A percentile compares a stretch with the other conserved stretches of the same genome.
Evolutionary conservation across 2,888 invertebrate species (phyloP).

Genomic region (Hyposoter dolosus): DNA sequence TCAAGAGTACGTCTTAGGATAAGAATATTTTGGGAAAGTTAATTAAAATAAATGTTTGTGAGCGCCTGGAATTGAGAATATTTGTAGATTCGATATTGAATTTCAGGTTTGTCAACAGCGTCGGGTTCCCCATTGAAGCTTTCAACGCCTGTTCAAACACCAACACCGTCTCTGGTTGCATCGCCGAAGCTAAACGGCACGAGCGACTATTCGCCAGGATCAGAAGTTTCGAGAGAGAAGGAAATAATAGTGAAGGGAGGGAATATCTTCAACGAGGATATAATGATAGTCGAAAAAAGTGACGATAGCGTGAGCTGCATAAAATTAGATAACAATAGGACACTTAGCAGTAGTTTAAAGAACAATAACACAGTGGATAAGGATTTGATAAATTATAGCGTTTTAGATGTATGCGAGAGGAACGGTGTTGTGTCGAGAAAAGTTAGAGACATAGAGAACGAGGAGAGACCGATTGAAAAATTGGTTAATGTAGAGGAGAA

Average conservation of each 20-base stretch:
- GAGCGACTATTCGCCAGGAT: slow-evolving; percentile 64
- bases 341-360: slow-evolving; percentile 74
- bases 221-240: slow-evolving; percentile 39
- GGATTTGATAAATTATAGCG: slow-evolving; percentile 68
- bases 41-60: not conserved
- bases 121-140: slow-evolving; percentile 82
- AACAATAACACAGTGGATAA: slow-evolving; percentile 69
- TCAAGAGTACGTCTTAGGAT: not conserved
- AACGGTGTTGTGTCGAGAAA: slow-evolving; percentile 60
- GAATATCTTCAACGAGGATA: slow-evolving; percentile 73
- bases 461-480: slow-evolving; percentile 15
- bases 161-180: slow-evolving; percentile 74
- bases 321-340: slow-evolving; percentile 76
- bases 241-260: slow-evolving; percentile 39
- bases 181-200: slow-evolving; percentile 81
- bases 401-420: slow-evolving; percentile 70
- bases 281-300: slow-evolving; percentile 79
- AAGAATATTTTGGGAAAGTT: not conserved
- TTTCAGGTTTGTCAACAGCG: slow-evolving; percentile 80
- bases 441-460: slow-evolving; percentile 44
- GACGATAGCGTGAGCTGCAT: slow-evolving; percentile 78
- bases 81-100: not conserved
- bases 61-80: not conserved
- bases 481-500: slow-evolving; percentile 49
- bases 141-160: slow-evolving; percentile 78